phyloP scores from a whole-genome alignment of 1,140 invertebrate species.

The Halyomorpha halys region DNA sequence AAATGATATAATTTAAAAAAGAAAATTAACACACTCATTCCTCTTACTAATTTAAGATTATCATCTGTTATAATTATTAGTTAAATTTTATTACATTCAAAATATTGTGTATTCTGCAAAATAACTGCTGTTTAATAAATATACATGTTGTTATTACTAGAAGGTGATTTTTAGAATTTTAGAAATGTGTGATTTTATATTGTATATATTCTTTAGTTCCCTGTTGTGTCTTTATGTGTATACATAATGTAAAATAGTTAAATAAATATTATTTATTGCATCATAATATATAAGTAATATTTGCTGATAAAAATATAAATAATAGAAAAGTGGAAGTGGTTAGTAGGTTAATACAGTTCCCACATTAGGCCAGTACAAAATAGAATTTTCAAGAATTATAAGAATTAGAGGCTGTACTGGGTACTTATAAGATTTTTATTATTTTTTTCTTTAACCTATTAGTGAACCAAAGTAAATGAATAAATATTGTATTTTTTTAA shows the following conservation, averaged over 20 bases:
- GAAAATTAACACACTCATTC: too few relatives aligned
- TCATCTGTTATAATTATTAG: too few relatives aligned
- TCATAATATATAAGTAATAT: slow-evolving; percentile 6
- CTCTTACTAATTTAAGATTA: too few relatives aligned
- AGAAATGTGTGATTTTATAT: slow-evolving; percentile 11
- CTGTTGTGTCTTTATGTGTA: slow-evolving; percentile 18
- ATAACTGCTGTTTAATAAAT: background rate
- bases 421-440: background rate
- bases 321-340: slow-evolving; percentile 9
- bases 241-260: slow-evolving; percentile 16
- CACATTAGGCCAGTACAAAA: slow-evolving; percentile 14
- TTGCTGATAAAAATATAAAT: slow-evolving; percentile 5
- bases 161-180: slow-evolving; percentile 7
- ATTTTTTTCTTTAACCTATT: slow-evolving; percentile 4
- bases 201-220: slow-evolving; percentile 14
- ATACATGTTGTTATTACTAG: slow-evolving; percentile 6
- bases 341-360: background rate
- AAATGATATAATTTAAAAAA: too few relatives aligned
- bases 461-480: slow-evolving; percentile 15
- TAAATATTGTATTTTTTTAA: slow-evolving; percentile 10
- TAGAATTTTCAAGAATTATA: slow-evolving; percentile 7
- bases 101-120: background rate
- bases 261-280: slow-evolving; percentile 17
- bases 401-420: slow-evolving; percentile 6
- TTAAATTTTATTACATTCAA: too few relatives aligned